Evolutionary conservation across 2,888 invertebrate species (phyloP), one percentile per base, ranked within the genome.

Genomic region (Fragum fragum): DNA sequence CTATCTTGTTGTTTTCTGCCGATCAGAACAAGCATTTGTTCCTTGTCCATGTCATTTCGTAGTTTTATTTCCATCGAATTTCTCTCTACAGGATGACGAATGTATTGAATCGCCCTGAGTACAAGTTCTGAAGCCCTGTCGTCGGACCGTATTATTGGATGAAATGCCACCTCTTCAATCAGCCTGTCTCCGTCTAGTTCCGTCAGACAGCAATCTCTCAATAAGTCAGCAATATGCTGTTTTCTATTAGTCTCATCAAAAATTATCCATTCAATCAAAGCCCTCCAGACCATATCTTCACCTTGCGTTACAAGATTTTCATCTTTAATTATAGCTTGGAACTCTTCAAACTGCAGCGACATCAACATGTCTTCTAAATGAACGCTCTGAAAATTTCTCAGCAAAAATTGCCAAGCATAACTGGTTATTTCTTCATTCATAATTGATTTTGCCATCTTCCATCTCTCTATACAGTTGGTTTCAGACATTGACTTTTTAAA

Each of bases 381-480:
- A 16, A 80, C n/a, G 5, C 74, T 32, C 7, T 73, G 73, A 55
- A 83, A 80, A 59, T 72, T n/a, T 11, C 42, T 52, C 16, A 61
- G n/a, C 3, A 83, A 55, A 21, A 72, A 80, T 2, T 26, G 36
- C 66, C 71, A 73, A 11, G 80, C 72, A 14, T 55, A 16, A 18
- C 61, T 28, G 0, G 52, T 61, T 1, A 83, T 42, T 9, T 76
- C 72, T 5, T 72, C 36, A 36, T 74, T 76, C 14, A 68, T 23
- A 2, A 73, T 71, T 18, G 32, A 52, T 32, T 77, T 73, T 5
- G 75, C 83, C n/a, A 77, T 36, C 68, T 80, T 77, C 83, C 79
- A 77, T 52, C 75, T 59, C 26, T 68, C 69, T 32, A 80, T 71
- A 61, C 83, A 83, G 66, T 83, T 83, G 6, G 39, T 52, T 26